These are phyloP conservation scores for Butorides virescens DNA, from an alignment of 2,113 vertebrate genomes.

Conservation along the genomic window DNA sequence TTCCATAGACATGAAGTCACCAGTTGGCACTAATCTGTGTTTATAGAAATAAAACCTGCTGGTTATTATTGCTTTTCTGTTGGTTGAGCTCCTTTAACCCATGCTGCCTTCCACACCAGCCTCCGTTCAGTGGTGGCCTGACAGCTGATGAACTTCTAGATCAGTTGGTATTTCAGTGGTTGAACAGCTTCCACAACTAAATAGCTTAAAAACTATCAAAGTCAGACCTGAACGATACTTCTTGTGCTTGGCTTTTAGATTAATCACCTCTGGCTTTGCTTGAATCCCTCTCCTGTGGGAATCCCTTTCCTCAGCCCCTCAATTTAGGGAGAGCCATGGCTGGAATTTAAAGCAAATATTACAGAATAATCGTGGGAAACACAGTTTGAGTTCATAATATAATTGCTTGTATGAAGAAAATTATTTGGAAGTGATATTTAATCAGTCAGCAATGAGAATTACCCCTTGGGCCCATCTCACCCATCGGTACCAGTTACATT, in stretches of 20 bases:
- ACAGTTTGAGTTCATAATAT: not conserved
- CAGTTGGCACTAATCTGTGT: constrained; percentile 35
- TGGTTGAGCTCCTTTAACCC: constrained; percentile 42
- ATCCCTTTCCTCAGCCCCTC: not conserved
- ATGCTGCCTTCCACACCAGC: not conserved
- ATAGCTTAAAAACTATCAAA: not conserved
- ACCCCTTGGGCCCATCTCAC: not conserved
- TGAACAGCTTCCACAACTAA: not conserved
- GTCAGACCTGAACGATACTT: not conserved
- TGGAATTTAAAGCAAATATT: not conserved
- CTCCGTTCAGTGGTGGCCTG: not conserved
- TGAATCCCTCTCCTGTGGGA: not conserved
- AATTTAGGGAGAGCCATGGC: not conserved
- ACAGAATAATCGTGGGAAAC: not conserved
- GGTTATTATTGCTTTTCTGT: constrained; percentile 41
- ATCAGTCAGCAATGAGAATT: not conserved
- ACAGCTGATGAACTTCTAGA: not conserved
- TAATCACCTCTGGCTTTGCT: not conserved
- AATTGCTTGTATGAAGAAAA: not conserved
- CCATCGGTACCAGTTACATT: not conserved
- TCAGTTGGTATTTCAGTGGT: not conserved
- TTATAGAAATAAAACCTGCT: constrained; percentile 43
- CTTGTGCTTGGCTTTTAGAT: not conserved
- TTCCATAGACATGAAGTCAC: constrained; percentile 66
- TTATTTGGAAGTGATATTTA: not conserved